phyloP scores from a whole-genome alignment of 2,797 vertebrate genomes.

The Bufotes viridis region DNA sequence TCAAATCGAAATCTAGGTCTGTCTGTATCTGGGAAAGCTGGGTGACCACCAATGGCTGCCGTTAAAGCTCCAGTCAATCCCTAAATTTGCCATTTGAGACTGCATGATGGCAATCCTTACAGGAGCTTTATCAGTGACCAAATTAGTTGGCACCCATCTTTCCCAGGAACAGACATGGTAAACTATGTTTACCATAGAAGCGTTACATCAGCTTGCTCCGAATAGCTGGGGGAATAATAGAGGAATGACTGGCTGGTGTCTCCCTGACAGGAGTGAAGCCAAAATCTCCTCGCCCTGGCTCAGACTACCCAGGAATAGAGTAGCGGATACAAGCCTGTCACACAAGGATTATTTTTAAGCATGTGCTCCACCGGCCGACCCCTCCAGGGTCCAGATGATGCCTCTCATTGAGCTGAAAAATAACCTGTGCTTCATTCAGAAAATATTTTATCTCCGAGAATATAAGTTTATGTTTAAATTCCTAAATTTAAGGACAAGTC shows the following conservation, averaged over 20 bases:
- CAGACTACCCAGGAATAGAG: neutral
- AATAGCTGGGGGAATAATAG: too few species aligned
- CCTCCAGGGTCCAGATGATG: neutral
- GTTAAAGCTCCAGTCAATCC: too few species aligned
- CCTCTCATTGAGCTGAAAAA: neutral
- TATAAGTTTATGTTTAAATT: neutral
- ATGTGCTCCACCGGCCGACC: neutral
- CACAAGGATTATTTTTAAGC: slow-evolving; percentile 5
- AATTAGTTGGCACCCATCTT: neutral
- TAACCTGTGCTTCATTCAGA: neutral
- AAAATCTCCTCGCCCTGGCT: neutral
- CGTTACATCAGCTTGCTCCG: neutral
- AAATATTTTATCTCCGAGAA: neutral
- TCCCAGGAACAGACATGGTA: neutral
- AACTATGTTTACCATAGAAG: neutral
- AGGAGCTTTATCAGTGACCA: neutral
- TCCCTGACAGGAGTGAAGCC: neutral
- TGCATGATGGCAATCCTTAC: neutral
- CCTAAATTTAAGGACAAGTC: neutral
- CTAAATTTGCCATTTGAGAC: too few species aligned
- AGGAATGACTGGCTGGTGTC: neutral
- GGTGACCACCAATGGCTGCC: neutral
- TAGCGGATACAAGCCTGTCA: neutral
- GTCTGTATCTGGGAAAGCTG: neutral
- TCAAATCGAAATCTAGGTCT: neutral